phyloP scores from a whole-genome alignment of 2,888 invertebrate species.

The Drosophila quinaria region DNA sequence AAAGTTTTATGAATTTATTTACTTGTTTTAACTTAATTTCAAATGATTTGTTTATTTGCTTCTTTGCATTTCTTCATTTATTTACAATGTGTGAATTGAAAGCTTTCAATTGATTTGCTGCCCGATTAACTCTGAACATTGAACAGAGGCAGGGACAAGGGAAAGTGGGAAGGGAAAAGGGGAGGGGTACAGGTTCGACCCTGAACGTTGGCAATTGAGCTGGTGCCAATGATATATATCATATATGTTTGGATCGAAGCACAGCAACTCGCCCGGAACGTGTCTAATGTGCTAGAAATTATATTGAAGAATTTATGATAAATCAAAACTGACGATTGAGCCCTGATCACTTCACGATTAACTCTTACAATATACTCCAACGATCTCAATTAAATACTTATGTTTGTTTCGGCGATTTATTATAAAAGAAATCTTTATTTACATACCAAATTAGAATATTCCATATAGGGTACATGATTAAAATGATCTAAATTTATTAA shows the following conservation, averaged over 20 bases:
- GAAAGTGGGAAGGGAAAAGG: not conserved
- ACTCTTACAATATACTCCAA: not conserved
- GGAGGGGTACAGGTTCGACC: conserved; percentile 27
- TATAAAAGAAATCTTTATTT: not conserved
- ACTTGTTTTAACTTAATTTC: conserved; percentile 35
- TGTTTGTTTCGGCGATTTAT: not conserved
- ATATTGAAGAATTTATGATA: conserved; percentile 12
- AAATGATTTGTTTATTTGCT: conserved; percentile 9
- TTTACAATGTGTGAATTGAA: conserved; percentile 45
- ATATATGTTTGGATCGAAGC: not conserved
- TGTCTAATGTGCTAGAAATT: conserved; percentile 25
- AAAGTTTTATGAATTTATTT: conserved; percentile 70
- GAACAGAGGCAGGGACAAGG: not conserved
- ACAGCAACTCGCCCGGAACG: conserved; percentile 11
- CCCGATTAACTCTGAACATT: not conserved
- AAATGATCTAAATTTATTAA: no score
- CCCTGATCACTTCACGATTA: not conserved
- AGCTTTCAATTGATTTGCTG: conserved; percentile 34
- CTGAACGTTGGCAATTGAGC: conserved; percentile 21
- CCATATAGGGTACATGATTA: not conserved
- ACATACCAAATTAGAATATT: not conserved
- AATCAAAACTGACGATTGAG: conserved; percentile 31
- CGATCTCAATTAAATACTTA: not conserved
- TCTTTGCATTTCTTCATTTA: conserved; percentile 9
- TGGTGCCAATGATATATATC: conserved; percentile 4